These are phyloP conservation scores for Fratercula arctica DNA, from an alignment of 2,797 vertebrate species.

Conservation along the genomic window DNA sequence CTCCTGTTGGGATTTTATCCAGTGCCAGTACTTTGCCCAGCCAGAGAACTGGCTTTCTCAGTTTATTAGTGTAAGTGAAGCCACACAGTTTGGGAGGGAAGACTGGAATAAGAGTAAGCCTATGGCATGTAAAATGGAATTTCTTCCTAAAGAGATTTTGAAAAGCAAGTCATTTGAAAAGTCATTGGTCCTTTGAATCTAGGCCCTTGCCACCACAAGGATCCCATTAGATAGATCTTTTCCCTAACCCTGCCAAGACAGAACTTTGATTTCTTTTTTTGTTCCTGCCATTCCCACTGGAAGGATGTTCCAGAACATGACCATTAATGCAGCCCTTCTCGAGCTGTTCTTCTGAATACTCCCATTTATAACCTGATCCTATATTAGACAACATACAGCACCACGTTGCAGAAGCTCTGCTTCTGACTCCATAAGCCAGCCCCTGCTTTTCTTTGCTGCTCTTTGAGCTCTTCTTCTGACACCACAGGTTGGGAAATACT, in stretches of 20 bases:
- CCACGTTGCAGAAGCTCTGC: neutral
- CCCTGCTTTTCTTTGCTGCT: neutral
- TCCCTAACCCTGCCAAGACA: neutral
- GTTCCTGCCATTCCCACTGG: neutral
- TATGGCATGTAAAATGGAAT: neutral
- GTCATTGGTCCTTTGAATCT: neutral
- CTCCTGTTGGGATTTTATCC: neutral
- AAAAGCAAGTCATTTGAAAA: neutral
- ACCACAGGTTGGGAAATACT: neutral
- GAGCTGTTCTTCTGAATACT: neutral
- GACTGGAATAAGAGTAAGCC: neutral
- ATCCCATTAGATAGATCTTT: neutral
- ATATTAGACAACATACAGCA: slow-evolving; percentile 7
- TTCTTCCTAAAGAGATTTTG: neutral
- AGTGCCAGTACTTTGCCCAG: neutral
- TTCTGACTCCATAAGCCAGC: neutral
- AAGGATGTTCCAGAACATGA: neutral
- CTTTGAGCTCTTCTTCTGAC: neutral
- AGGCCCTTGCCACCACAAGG: neutral
- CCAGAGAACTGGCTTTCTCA: slow-evolving; percentile 4
- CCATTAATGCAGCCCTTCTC: neutral
- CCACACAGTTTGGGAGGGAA: neutral
- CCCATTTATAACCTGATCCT: neutral
- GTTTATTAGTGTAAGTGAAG: neutral
- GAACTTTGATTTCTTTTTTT: neutral